phyloP scores from a whole-genome alignment of 2,113 vertebrate species.

The Ptyas mucosa region DNA sequence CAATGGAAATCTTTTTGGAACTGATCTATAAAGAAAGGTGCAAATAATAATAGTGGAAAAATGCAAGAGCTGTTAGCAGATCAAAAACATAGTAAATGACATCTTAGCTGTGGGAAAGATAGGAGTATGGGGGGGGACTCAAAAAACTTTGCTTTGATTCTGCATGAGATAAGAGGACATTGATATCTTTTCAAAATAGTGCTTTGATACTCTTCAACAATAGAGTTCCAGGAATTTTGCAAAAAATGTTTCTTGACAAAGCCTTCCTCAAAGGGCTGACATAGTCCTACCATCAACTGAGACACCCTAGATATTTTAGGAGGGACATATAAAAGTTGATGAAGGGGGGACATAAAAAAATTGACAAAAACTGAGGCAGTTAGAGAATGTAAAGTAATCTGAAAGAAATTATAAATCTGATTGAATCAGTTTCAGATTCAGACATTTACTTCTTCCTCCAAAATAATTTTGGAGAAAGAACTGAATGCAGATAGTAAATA shows the following conservation, averaged over 20 bases:
- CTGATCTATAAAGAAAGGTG: not conserved
- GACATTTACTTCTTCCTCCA: not conserved
- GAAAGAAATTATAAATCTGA: not conserved
- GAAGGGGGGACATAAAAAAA: not conserved
- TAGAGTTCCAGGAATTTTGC: too few species aligned
- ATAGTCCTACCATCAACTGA: not conserved
- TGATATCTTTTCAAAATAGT: too few species aligned
- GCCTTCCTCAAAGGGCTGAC: not conserved
- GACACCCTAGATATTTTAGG: too few species aligned
- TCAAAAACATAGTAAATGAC: not conserved
- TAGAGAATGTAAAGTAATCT: not conserved
- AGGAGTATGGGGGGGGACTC: not conserved
- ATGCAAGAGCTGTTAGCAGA: not conserved
- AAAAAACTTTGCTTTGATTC: not conserved
- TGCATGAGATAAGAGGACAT: not conserved
- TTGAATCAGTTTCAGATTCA: not conserved
- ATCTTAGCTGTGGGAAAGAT: not conserved
- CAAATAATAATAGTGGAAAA: not conserved
- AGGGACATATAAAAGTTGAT: not conserved
- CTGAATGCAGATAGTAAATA: not conserved
- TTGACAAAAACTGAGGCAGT: not conserved
- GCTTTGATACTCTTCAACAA: too few species aligned
- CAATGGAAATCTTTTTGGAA: not conserved
- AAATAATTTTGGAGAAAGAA: not conserved
- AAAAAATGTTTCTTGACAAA: not conserved